Conservation (phyloP, 2,888 invertebrate genomes). For the Euzetes globulus region DNA sequence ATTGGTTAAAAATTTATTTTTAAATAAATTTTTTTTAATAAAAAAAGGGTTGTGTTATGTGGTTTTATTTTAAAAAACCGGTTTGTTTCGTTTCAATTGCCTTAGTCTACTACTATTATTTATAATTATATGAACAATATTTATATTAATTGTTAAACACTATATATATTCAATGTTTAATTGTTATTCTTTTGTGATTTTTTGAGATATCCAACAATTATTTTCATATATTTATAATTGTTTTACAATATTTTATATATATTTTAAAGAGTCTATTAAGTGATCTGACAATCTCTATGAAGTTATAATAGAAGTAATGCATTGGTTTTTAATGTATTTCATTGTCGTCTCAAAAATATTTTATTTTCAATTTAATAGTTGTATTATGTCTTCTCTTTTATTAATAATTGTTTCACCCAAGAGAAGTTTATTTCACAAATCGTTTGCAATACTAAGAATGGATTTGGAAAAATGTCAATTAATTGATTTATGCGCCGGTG, state of each 20-base stretch:
- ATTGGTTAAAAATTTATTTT: too few relatives aligned
- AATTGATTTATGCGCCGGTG: neutral
- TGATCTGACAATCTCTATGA: slow-evolving; percentile 2
- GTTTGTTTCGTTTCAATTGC: too few relatives aligned
- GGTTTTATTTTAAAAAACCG: too few relatives aligned
- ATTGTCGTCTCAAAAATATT: slow-evolving; percentile 12
- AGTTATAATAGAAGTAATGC: slow-evolving; percentile 7
- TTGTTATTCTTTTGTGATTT: neutral
- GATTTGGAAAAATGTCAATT: neutral
- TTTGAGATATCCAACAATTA: neutral
- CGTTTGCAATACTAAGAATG: neutral
- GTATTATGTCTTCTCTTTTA: neutral
- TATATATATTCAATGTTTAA: too few relatives aligned
- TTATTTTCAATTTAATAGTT: neutral
- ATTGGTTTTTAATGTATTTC: neutral
- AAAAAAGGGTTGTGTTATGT: too few relatives aligned
- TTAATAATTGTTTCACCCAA: neutral
- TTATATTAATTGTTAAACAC: neutral
- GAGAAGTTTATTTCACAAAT: neutral
- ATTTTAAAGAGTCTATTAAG: neutral
- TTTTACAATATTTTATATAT: neutral
- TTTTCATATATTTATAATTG: neutral
- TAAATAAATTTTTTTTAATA: too few relatives aligned
- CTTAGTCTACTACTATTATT: too few relatives aligned
- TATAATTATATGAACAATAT: neutral